phyloP scores from a whole-genome alignment of 2,888 invertebrate species.

The Syritta pipiens region DNA sequence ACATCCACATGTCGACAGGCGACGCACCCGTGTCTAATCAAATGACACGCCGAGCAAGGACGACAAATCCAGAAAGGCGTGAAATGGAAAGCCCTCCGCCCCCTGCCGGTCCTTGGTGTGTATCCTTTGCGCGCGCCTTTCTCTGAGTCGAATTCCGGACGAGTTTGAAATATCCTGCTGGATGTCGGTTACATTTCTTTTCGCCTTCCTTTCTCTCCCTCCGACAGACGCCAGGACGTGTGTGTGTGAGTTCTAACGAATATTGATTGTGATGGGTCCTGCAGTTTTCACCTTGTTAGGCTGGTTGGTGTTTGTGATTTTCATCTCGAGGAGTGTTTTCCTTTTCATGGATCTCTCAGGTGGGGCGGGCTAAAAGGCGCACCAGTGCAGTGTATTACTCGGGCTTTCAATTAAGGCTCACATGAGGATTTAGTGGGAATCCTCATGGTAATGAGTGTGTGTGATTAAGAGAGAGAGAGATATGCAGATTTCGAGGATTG shows the following conservation, averaged over 20 bases:
- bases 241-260: too few species aligned
- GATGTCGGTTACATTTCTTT: conserved; percentile 45
- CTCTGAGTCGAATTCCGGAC: conserved; percentile 51
- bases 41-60: conserved; percentile 61
- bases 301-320: conserved; percentile 9
- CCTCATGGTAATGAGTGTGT: too few species aligned
- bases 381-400: too few species aligned
- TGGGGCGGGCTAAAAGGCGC: too few species aligned
- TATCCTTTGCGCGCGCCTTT: too few species aligned
- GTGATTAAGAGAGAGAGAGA: too few species aligned
- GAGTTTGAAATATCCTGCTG: conserved; percentile 53
- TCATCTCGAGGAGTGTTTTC: conserved; percentile 16
- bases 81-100: conserved; percentile 54
- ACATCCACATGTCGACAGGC: conserved; percentile 29
- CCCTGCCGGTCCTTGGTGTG: conserved; percentile 13
- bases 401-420: too few species aligned
- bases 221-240: background rate
- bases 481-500: too few species aligned
- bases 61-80: conserved; percentile 64
- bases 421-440: too few species aligned
- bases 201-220: background rate
- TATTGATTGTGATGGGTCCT: too few species aligned
- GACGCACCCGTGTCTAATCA: conserved; percentile 67
- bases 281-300: background rate
- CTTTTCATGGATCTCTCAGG: background rate